Evolutionary conservation across 2,888 invertebrate species (phyloP).

Genomic region (Chrysotoxum bicinctum): DNA sequence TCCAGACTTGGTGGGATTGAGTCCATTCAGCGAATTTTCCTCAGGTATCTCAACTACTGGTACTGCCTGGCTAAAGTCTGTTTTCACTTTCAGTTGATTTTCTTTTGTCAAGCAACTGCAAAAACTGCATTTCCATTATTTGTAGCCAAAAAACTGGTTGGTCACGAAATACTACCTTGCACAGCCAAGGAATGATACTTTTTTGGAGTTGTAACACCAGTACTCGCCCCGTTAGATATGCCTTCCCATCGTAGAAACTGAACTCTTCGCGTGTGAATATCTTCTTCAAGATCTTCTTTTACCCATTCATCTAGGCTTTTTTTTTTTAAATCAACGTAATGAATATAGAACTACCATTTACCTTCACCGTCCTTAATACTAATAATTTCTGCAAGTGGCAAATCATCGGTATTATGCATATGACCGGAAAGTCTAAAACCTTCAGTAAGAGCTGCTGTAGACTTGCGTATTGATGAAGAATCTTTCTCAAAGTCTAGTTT

Average conservation of each 20-base stretch:
- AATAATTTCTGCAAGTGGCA: slow-evolving; percentile 98
- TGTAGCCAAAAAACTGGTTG: slow-evolving; percentile 83
- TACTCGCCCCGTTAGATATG: slow-evolving; percentile 82
- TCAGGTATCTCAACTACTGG: slow-evolving; percentile 74
- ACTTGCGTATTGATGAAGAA: slow-evolving; percentile 91
- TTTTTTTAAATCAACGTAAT: slow-evolving; percentile 93
- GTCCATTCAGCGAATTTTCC: slow-evolving; percentile 80
- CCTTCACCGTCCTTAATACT: slow-evolving; percentile 93
- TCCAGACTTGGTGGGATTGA: slow-evolving; percentile 91
- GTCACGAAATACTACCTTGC: slow-evolving; percentile 82
- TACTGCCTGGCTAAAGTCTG: slow-evolving; percentile 66
- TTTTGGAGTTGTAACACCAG: slow-evolving; percentile 90
- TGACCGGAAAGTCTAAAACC: slow-evolving; percentile 97
- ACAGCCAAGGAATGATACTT: slow-evolving; percentile 82
- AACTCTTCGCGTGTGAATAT: slow-evolving; percentile 95
- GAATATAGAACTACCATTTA: slow-evolving; percentile 92
- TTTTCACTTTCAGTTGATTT: slow-evolving; percentile 92
- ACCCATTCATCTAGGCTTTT: slow-evolving; percentile 99
- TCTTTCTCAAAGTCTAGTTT: slow-evolving; percentile 83
- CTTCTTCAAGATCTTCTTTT: slow-evolving; percentile 93
- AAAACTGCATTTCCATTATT: slow-evolving; percentile 90
- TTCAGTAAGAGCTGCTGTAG: slow-evolving; percentile 92
- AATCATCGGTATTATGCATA: slow-evolving; percentile 95
- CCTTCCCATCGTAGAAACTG: slow-evolving; percentile 93
- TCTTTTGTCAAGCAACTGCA: slow-evolving; percentile 92